A percentile compares a stretch with the other conserved stretches of the same genome.
These are phyloP conservation scores for Caenorhabditis sp. DNA, from an alignment of 2,888 invertebrate genomes.

Conservation along the genomic window DNA sequence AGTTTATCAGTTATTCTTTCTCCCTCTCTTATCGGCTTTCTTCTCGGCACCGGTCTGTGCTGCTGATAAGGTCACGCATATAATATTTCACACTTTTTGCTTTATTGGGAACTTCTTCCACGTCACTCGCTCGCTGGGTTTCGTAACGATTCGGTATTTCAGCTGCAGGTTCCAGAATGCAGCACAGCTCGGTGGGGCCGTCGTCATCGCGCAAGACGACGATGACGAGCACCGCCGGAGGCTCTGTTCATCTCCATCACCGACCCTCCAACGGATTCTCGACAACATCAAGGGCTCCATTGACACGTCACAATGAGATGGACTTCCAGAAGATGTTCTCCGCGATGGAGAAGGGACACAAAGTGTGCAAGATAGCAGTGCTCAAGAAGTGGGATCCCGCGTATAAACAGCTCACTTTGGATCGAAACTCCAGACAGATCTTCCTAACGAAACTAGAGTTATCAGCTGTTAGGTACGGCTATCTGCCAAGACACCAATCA, in stretches of 20 bases:
- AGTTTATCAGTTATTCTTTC: conserved; percentile 29
- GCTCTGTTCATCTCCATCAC: conserved; percentile 57
- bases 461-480: conserved; percentile 64
- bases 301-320: conserved; percentile 68
- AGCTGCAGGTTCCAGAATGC: conserved; percentile 33
- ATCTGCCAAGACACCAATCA: background rate
- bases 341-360: conserved; percentile 79
- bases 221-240: conserved; percentile 24
- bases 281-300: conserved; percentile 26
- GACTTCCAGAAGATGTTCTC: conserved; percentile 75
- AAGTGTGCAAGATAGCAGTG: conserved; percentile 78
- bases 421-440: conserved; percentile 77
- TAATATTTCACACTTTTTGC: conserved; percentile 43
- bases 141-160: conserved; percentile 9
- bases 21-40: conserved; percentile 13
- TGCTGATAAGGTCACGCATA: conserved; percentile 39
- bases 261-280: conserved; percentile 41
- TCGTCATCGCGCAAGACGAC: conserved; percentile 52
- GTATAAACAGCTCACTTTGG: conserved; percentile 75
- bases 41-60: conserved; percentile 14
- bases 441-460: conserved; percentile 70
- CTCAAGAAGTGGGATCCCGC: conserved; percentile 81
- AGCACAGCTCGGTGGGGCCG: conserved; percentile 51
- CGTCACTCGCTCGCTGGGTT: background rate
- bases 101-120: conserved; percentile 38